A percentile compares a stretch with the other conserved stretches of the same genome.
Evolutionary conservation across 2,113 vertebrate genomes (phyloP).

Genomic region (Datnioides undecimradiatus): DNA sequence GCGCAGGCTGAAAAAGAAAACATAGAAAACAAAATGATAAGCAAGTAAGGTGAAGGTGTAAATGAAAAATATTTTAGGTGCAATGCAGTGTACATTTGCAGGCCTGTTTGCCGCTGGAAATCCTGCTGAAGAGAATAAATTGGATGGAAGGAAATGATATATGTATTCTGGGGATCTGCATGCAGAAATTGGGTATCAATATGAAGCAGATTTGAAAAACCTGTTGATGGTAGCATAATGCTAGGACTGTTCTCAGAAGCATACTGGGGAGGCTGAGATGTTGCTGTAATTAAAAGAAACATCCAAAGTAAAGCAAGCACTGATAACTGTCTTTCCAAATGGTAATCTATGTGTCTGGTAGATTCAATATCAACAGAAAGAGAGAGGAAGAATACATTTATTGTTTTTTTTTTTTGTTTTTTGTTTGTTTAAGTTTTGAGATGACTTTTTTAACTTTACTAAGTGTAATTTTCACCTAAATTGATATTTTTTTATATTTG

Average conservation of each 20-base stretch:
- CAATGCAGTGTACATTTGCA: constrained; percentile 20
- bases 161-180: constrained; percentile 2
- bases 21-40: constrained; percentile 12
- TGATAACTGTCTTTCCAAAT: constrained; percentile 18
- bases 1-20: constrained; percentile 39
- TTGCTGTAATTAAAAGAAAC: neutral
- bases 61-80: constrained; percentile 47
- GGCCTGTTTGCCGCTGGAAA: constrained; percentile 23
- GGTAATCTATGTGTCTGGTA: neutral
- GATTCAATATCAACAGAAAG: neutral
- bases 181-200: constrained; percentile 11
- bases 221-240: constrained; percentile 6
- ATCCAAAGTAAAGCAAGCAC: neutral
- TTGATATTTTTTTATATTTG: too few species aligned
- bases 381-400: neutral
- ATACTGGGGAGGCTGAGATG: neutral
- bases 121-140: constrained; percentile 34
- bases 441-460: too few species aligned
- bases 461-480: too few species aligned
- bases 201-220: constrained; percentile 12
- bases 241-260: neutral
- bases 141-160: constrained; percentile 15
- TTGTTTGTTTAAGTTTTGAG: too few species aligned
- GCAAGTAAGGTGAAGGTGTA: constrained; percentile 52
- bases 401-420: too few species aligned